A percentile compares a stretch with the other conserved stretches of the same genome.
Evolutionary conservation across 2,113 vertebrate genomes (phyloP).

Genomic region (Leiothrix lutea): DNA sequence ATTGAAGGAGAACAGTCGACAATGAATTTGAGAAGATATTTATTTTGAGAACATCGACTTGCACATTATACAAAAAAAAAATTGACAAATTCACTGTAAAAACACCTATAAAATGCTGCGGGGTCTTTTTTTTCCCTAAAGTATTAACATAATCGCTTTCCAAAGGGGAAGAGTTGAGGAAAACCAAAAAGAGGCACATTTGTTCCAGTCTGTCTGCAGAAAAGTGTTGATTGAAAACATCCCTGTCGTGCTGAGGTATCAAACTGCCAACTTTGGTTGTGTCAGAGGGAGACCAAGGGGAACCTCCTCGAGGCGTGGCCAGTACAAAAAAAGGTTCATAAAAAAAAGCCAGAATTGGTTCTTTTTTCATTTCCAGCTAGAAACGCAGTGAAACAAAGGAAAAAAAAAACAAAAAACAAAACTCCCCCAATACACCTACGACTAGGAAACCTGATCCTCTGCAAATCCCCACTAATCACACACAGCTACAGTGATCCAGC

Average conservation of each 20-base stretch:
- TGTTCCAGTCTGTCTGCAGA: constrained; percentile 69
- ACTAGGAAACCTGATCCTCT: background rate
- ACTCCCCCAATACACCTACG: background rate
- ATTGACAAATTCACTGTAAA: constrained; percentile 43
- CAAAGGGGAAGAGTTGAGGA: constrained; percentile 2
- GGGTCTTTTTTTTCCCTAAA: constrained; percentile 2
- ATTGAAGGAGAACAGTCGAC: background rate
- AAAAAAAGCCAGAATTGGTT: background rate
- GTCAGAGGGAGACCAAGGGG: constrained; percentile 5
- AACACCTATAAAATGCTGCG: constrained; percentile 25
- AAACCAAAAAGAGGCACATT: constrained; percentile 17
- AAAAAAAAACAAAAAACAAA: background rate
- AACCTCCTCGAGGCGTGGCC: constrained; percentile 1
- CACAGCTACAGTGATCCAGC: background rate
- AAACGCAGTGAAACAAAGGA: background rate
- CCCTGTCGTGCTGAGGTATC: constrained; percentile 70
- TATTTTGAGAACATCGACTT: constrained; percentile 75
- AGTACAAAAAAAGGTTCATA: background rate
- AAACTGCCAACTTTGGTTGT: constrained; percentile 71
- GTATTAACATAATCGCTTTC: constrained; percentile 64
- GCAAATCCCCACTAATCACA: background rate
- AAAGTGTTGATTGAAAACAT: constrained; percentile 53
- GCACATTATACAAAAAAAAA: constrained; percentile 71
- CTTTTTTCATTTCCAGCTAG: constrained; percentile 26
- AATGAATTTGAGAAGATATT: constrained; percentile 66